Evolutionary conservation across 2,888 invertebrate species (phyloP).

Genomic region (Pseudeuparius sepicola): DNA sequence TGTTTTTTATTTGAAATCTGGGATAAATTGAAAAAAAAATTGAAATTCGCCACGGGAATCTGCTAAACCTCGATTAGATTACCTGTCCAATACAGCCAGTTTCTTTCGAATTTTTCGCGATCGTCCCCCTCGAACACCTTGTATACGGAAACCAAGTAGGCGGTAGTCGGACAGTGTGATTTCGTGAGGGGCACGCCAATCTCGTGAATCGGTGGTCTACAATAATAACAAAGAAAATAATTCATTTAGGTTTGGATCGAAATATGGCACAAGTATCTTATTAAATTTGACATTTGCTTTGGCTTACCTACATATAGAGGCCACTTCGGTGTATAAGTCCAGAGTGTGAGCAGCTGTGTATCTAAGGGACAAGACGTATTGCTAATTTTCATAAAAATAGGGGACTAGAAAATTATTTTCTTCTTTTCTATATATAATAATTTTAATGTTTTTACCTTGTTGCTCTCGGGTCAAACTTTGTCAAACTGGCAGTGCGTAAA

Average conservation of each 20-base stretch:
- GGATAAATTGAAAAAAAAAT: no score
- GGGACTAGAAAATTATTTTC: no score
- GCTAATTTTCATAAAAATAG: no score
- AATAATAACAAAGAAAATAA: conserved; percentile 2
- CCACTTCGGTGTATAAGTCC: conserved; percentile 83
- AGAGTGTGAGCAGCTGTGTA: conserved; percentile 82
- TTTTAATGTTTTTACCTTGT: conserved; percentile 53
- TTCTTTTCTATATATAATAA: no score
- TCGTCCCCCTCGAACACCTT: conserved; percentile 94
- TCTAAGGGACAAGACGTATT: no score
- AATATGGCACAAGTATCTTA: no score
- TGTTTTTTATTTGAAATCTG: no score
- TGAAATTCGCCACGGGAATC: no score
- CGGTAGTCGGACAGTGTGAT: conserved; percentile 70
- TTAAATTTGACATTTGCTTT: no score
- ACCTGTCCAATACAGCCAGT: conserved; percentile 91
- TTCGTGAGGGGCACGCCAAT: conserved; percentile 66
- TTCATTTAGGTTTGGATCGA: background rate
- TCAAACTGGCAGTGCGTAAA: conserved; percentile 71
- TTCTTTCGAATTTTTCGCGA: conserved; percentile 82
- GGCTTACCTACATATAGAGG: conserved; percentile 60
- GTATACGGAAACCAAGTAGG: conserved; percentile 86
- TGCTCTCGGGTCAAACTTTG: conserved; percentile 75
- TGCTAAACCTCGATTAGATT: no score
- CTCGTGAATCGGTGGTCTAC: conserved; percentile 70